phyloP scores from a whole-genome alignment of 2,888 invertebrate genomes.

The Agonum fuliginosum region DNA sequence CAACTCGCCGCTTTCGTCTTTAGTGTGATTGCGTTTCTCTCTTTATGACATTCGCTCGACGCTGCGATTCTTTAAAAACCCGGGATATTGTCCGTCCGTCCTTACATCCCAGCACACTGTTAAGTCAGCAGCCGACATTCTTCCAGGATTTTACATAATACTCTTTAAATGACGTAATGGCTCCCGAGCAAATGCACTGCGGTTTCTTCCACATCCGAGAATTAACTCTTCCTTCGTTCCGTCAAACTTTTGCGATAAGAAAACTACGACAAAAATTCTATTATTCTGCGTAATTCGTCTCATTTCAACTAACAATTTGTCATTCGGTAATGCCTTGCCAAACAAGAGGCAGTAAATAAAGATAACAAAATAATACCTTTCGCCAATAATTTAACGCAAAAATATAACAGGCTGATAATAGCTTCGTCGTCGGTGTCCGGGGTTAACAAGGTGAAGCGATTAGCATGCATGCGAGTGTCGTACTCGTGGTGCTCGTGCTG shows the following conservation, averaged over 20 bases:
- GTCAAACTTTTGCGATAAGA: conserved; percentile 10
- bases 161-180: conserved; percentile 49
- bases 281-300: background rate
- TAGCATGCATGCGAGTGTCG: conserved; percentile 40
- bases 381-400: conserved; percentile 38
- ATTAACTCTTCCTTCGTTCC: conserved; percentile 10
- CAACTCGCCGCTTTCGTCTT: conserved; percentile 36
- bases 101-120: conserved; percentile 28
- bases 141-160: conserved; percentile 51
- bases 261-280: background rate
- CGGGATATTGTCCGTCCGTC: conserved; percentile 49
- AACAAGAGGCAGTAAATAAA: conserved; percentile 19
- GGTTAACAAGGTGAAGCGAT: conserved; percentile 50
- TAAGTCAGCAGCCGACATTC: conserved; percentile 44
- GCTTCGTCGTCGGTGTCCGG: background rate
- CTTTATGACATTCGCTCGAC: conserved; percentile 58
- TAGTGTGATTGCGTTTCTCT: conserved; percentile 55
- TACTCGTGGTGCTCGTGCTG: background rate
- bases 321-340: conserved; percentile 12
- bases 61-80: conserved; percentile 57
- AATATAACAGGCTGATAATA: conserved; percentile 43
- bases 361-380: conserved; percentile 29
- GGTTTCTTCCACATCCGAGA: conserved; percentile 23
- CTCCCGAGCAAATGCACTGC: conserved; percentile 20
- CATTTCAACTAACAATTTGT: background rate